Evolutionary conservation across 2,888 invertebrate species (phyloP).

Genomic region (Crematogaster levior): DNA sequence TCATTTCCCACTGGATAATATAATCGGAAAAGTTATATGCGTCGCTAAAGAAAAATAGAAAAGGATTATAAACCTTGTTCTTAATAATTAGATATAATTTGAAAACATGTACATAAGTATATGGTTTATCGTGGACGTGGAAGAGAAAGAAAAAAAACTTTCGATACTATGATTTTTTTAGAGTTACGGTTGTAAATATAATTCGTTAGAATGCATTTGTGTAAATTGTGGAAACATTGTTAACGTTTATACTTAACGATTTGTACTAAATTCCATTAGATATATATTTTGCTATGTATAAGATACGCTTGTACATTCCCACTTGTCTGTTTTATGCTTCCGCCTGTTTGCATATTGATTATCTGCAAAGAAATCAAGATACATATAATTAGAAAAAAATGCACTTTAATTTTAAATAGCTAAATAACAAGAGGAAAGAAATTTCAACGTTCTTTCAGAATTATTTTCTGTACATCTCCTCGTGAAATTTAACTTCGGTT

Average conservation of each 20-base stretch:
- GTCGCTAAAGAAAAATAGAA: slow-evolving; percentile 2
- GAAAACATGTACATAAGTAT: neutral
- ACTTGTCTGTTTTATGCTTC: slow-evolving; percentile 60
- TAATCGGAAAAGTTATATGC: neutral
- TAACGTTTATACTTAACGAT: slow-evolving; percentile 39
- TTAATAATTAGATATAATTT: slow-evolving; percentile 35
- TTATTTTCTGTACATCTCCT: neutral
- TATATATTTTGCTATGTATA: slow-evolving; percentile 49
- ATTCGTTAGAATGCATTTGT: slow-evolving; percentile 39
- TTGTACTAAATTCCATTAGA: slow-evolving; percentile 47
- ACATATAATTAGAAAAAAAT: neutral
- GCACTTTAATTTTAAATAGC: slow-evolving; percentile 32
- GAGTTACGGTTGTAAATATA: slow-evolving; percentile 57
- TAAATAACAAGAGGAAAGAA: neutral
- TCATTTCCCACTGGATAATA: too few relatives aligned
- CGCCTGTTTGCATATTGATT: slow-evolving; percentile 29
- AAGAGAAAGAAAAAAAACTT: neutral
- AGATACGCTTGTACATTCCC: slow-evolving; percentile 37
- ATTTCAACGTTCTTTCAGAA: neutral
- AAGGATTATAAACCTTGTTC: slow-evolving; percentile 21
- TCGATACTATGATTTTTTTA: slow-evolving; percentile 46
- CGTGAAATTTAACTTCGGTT: neutral
- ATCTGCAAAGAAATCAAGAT: slow-evolving; percentile 4
- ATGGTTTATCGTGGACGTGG: neutral
- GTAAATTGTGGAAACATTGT: slow-evolving; percentile 44